Evolutionary conservation across 2,888 invertebrate genomes (phyloP).

Genomic region (Agrotis puta): DNA sequence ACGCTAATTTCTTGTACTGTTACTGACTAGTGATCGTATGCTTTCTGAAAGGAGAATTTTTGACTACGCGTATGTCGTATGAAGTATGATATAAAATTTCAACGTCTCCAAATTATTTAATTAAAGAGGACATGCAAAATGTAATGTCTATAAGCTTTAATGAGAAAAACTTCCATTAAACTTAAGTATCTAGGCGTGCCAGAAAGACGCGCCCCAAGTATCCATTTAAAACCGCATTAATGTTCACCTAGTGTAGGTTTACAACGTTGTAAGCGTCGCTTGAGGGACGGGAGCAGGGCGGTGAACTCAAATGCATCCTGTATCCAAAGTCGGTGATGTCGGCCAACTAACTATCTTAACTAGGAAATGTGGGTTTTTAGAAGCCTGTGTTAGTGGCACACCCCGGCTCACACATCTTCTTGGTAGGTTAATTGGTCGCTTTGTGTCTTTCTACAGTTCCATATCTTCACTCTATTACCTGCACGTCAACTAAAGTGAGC

Average conservation of each 20-base stretch:
- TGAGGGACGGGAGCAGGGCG: constrained; percentile 80
- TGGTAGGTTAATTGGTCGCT: constrained; percentile 82
- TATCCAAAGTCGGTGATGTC: constrained; percentile 83
- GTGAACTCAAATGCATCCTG: constrained; percentile 87
- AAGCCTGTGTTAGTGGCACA: constrained; percentile 84
- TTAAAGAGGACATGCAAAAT: constrained; percentile 34
- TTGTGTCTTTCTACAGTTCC: constrained; percentile 69
- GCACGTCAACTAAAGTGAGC: constrained; percentile 67
- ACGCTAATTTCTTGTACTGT: constrained; percentile 72
- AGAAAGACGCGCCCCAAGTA: constrained; percentile 69
- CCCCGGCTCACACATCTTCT: constrained; percentile 80
- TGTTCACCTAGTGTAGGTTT: constrained; percentile 82
- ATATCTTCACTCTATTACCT: constrained; percentile 64
- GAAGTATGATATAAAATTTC: constrained; percentile 60
- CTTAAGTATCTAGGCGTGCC: constrained; percentile 64
- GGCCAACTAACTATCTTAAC: constrained; percentile 83
- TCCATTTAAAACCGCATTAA: constrained; percentile 83
- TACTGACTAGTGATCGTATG: constrained; percentile 70
- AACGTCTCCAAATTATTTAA: constrained; percentile 47
- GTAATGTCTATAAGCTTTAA: constrained; percentile 32
- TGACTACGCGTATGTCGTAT: constrained; percentile 51
- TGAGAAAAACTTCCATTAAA: constrained; percentile 45
- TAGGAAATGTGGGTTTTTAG: constrained; percentile 89
- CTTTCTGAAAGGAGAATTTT: constrained; percentile 75
- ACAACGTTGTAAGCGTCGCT: constrained; percentile 70